A percentile compares a stretch with the other conserved stretches of the same genome.
Evolutionary conservation across 2,113 vertebrate genomes (phyloP).

Genomic region (Naja naja): DNA sequence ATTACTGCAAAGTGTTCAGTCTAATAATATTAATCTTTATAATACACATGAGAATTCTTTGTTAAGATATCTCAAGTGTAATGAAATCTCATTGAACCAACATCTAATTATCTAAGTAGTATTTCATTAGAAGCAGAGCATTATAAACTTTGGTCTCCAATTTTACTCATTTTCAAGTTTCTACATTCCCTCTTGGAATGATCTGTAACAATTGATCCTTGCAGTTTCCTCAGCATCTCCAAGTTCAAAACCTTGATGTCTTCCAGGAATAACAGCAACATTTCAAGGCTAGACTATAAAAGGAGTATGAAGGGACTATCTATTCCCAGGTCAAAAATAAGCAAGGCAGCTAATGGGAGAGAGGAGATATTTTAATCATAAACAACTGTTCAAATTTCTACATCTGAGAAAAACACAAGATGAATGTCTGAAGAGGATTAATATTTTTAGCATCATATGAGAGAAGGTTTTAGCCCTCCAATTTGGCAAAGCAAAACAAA

Average conservation of each 20-base stretch:
- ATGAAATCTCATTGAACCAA: background rate
- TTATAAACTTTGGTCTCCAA: slow-evolving; percentile 26
- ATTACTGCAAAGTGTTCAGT: slow-evolving; percentile 17
- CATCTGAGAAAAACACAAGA: background rate
- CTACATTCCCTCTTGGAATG: slow-evolving; percentile 9
- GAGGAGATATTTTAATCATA: too few relatives aligned
- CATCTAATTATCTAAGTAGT: slow-evolving; percentile 30
- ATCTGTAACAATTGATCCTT: background rate
- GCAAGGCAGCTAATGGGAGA: background rate
- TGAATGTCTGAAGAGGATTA: background rate
- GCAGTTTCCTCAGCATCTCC: background rate
- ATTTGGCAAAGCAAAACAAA: background rate
- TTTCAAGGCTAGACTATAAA: background rate
- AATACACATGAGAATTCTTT: slow-evolving; percentile 22
- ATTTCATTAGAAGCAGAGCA: slow-evolving; percentile 13
- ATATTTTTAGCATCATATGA: background rate
- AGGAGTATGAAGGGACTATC: background rate
- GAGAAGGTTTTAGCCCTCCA: background rate
- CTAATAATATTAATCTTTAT: slow-evolving; percentile 33
- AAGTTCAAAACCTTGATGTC: background rate
- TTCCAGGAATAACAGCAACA: background rate
- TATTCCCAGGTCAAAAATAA: too few relatives aligned
- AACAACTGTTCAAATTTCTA: background rate
- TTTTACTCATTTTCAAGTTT: slow-evolving; percentile 33
- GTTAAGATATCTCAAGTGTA: slow-evolving; percentile 7